Conservation (phyloP, 1,140 invertebrate genomes). For the Physella acuta region DNA sequence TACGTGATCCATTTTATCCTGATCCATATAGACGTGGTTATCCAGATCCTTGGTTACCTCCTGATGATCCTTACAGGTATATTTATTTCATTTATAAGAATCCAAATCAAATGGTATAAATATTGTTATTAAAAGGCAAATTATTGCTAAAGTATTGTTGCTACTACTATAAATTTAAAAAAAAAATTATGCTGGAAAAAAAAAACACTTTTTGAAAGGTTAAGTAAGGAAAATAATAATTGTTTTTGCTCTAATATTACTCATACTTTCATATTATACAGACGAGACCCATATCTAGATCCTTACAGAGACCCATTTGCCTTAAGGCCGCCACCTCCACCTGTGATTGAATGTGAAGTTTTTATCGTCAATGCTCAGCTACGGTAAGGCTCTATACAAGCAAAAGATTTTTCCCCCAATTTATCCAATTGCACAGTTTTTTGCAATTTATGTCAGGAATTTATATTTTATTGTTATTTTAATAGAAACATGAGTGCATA, state of each 20-base stretch:
- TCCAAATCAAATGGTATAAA: no score
- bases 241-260: not conserved
- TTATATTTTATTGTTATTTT: no score
- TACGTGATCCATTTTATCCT: conserved; percentile 16
- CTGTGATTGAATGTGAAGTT: conserved; percentile 40
- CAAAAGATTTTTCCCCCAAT: no score
- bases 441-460: no score
- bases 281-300: conserved; percentile 29
- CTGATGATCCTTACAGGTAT: conserved; percentile 25
- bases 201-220: not conserved
- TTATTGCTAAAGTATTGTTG: no score
- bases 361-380: conserved; percentile 39
- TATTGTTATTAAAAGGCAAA: no score
- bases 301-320: conserved; percentile 41
- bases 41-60: conserved; percentile 22
- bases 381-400: conserved; percentile 34
- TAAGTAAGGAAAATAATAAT: conserved; percentile 1
- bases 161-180: no score
- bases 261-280: conserved; percentile 10
- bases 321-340: conserved; percentile 2
- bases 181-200: not conserved
- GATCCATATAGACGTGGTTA: conserved; percentile 13
- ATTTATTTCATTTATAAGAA: no score
- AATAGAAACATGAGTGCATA: no score
- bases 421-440: no score